Conservation (phyloP, 2,888 invertebrate genomes). For the Pseudococcus jackbeardsleyi region DNA sequence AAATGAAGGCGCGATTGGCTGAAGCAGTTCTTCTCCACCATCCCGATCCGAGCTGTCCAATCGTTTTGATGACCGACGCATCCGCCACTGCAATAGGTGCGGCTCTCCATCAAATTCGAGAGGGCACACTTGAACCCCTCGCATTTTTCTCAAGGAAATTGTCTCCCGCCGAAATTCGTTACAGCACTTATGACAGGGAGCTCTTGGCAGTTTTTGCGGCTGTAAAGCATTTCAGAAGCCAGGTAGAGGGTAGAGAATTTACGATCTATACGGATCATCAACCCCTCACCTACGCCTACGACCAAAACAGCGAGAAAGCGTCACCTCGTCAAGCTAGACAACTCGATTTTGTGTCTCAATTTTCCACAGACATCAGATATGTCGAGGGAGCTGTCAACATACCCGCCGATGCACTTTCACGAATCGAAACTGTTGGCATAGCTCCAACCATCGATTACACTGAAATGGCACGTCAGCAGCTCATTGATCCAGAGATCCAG, state of each 20-base stretch:
- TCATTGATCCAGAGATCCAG: too few species aligned
- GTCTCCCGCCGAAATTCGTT: neutral
- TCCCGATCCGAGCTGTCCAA: neutral
- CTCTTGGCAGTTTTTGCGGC: neutral
- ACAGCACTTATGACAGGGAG: constrained; percentile 17
- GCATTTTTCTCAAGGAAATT: constrained; percentile 28
- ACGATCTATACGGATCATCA: constrained; percentile 62
- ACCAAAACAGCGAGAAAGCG: too few species aligned
- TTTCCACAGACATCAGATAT: too few species aligned
- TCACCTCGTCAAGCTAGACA: too few species aligned
- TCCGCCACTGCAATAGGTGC: constrained; percentile 40
- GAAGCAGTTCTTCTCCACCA: neutral
- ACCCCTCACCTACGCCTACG: too few species aligned
- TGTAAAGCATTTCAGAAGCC: neutral
- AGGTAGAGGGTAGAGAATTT: neutral
- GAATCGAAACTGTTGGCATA: too few species aligned
- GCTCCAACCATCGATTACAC: too few species aligned
- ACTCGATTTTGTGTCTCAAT: too few species aligned
- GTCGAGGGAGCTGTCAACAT: too few species aligned
- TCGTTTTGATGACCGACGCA: neutral
- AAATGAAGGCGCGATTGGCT: neutral
- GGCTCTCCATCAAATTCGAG: neutral
- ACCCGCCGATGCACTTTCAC: too few species aligned
- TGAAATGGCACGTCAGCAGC: too few species aligned
- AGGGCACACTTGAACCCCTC: neutral